These are phyloP conservation scores for Zeuzera pyrina DNA, from an alignment of 2,888 invertebrate genomes.

Conservation along the genomic window DNA sequence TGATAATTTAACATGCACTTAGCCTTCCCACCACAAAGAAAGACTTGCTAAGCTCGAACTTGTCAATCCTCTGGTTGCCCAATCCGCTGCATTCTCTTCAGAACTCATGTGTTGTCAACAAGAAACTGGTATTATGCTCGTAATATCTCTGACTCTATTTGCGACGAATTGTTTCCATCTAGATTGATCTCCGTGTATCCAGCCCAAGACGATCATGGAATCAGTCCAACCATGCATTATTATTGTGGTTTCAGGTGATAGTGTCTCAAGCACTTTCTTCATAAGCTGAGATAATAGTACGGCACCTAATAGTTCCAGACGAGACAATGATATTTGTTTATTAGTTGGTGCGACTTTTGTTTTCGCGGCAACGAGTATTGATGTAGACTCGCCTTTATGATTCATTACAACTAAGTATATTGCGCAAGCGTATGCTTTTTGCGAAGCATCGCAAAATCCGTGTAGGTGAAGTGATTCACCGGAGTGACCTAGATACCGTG, in stretches of 20 bases:
- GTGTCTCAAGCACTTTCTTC: slow-evolving; percentile 4
- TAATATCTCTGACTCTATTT: no score
- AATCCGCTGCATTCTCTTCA: no score
- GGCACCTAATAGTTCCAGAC: slow-evolving; percentile 9
- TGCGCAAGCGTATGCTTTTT: no score
- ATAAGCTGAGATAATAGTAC: slow-evolving; percentile 6
- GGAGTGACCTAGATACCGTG: slow-evolving; percentile 2
- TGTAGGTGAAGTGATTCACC: slow-evolving; percentile 8
- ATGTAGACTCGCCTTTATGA: slow-evolving; percentile 7
- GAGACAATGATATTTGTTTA: slow-evolving; percentile 5
- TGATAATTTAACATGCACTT: no score
- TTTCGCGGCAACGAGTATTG: slow-evolving; percentile 7
- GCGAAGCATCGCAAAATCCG: slow-evolving; percentile 13
- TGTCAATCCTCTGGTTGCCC: no score
- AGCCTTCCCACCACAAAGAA: no score
- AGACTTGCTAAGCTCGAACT: no score
- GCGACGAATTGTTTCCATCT: slow-evolving; percentile 8
- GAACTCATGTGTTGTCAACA: no score
- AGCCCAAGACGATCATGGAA: slow-evolving; percentile 6
- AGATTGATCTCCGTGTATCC: slow-evolving; percentile 5
- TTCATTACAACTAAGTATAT: slow-evolving; percentile 7
- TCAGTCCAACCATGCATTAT: slow-evolving; percentile 5
- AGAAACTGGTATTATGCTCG: no score
- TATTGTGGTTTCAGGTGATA: neutral
- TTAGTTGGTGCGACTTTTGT: slow-evolving; percentile 9